phyloP scores from a whole-genome alignment of 53 echinoderm and acorn worm species.

The Mesocentrotus franciscanus region DNA sequence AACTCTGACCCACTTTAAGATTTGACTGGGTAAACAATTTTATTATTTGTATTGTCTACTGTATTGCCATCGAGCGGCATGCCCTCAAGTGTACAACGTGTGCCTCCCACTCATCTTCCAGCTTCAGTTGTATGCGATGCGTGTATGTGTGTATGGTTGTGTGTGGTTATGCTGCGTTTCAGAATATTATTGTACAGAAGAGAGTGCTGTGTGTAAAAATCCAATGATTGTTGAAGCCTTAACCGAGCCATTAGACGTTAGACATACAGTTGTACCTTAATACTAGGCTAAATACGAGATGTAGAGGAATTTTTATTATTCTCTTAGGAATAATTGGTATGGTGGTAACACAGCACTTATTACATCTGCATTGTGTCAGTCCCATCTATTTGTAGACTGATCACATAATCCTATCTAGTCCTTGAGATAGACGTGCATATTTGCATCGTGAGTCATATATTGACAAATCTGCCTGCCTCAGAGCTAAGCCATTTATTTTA shows the following conservation, averaged over 20 bases:
- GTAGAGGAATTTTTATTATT: neutral
- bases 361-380: neutral
- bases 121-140: neutral
- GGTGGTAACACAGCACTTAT: neutral
- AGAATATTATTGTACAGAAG: neutral
- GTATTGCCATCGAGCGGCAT: slow-evolving; percentile 38
- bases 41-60: slow-evolving; percentile 63
- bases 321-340: neutral
- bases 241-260: neutral
- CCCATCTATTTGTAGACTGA: slow-evolving; percentile 32
- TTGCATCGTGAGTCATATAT: slow-evolving; percentile 55
- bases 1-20: slow-evolving; percentile 52
- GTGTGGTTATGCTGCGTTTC: slow-evolving; percentile 32
- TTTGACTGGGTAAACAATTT: slow-evolving; percentile 55
- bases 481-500: neutral
- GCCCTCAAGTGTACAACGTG: slow-evolving; percentile 33
- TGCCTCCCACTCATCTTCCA: neutral
- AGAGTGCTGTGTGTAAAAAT: slow-evolving; percentile 42
- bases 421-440: slow-evolving; percentile 57
- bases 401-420: slow-evolving; percentile 33
- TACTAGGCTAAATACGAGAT: neutral
- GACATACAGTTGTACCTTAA: neutral
- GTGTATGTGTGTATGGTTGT: slow-evolving; percentile 31
- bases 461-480: slow-evolving; percentile 49
- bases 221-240: neutral